phyloP scores from a whole-genome alignment of 2,888 invertebrate genomes.

The Habrosyne pyritoides region DNA sequence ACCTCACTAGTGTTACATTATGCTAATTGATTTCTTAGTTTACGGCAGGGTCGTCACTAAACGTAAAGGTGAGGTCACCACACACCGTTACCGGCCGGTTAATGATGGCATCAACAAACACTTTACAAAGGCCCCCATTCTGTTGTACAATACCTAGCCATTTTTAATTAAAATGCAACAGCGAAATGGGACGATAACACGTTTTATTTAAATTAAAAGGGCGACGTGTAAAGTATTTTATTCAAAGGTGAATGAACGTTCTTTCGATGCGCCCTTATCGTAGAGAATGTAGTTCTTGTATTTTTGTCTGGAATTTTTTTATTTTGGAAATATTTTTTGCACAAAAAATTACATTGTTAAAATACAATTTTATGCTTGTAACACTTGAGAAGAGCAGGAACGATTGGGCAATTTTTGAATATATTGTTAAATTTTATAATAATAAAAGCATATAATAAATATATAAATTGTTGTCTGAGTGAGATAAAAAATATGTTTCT shows the following conservation, averaged over 20 bases:
- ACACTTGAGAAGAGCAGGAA: too few relatives aligned
- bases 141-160: constrained; percentile 53
- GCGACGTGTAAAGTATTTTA: constrained; percentile 1
- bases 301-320: too few relatives aligned
- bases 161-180: constrained; percentile 59
- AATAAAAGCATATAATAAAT: too few relatives aligned
- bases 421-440: too few relatives aligned
- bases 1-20: constrained; percentile 49
- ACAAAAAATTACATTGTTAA: too few relatives aligned
- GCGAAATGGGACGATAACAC: constrained; percentile 17
- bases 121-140: constrained; percentile 47
- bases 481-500: too few relatives aligned
- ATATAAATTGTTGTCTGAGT: too few relatives aligned
- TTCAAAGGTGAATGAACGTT: constrained; percentile 1
- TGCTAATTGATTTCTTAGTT: constrained; percentile 64
- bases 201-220: constrained; percentile 11
- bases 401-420: too few relatives aligned
- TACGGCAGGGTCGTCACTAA: constrained; percentile 47
- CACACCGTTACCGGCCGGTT: constrained; percentile 45
- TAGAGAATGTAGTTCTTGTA: background rate
- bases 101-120: constrained; percentile 54
- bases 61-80: constrained; percentile 53
- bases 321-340: too few relatives aligned
- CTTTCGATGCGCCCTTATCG: background rate
- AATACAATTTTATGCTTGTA: too few relatives aligned